These are phyloP conservation scores for Morinoia aosen DNA, from an alignment of 2,888 invertebrate genomes.

Conservation along the genomic window DNA sequence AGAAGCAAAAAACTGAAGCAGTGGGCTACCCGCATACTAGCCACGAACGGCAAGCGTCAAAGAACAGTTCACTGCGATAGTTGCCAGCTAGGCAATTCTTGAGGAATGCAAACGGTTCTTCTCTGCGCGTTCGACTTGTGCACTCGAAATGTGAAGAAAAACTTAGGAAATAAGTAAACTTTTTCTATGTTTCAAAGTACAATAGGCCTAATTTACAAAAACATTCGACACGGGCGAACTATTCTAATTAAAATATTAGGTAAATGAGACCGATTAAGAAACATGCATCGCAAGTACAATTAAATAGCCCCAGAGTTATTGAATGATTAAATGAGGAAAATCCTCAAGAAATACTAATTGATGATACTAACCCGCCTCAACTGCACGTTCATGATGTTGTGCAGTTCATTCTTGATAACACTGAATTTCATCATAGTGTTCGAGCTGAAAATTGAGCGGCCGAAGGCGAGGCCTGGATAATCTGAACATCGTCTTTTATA, in stretches of 20 bases:
- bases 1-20: not conserved
- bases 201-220: not conserved
- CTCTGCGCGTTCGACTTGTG: not conserved
- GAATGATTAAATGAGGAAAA: not conserved
- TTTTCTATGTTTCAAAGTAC: not conserved
- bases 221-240: not conserved
- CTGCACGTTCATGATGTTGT: slow-evolving; percentile 97
- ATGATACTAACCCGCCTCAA: slow-evolving; percentile 89
- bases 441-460: slow-evolving; percentile 88
- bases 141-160: not conserved
- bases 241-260: not conserved
- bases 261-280: not conserved
- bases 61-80: slow-evolving; percentile 36
- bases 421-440: slow-evolving; percentile 98
- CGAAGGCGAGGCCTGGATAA: slow-evolving; percentile 92
- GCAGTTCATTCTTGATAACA: slow-evolving; percentile 95
- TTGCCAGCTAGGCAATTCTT: slow-evolving; percentile 33
- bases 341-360: not conserved
- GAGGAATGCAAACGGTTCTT: not conserved
- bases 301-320: not conserved
- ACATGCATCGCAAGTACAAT: not conserved
- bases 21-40: not conserved
- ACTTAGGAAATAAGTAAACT: not conserved
- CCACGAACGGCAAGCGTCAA: not conserved
- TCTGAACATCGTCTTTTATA: slow-evolving; percentile 85